Conservation (phyloP, 2,113 vertebrate species). For the Syngnathoides biaculeatus region DNA sequence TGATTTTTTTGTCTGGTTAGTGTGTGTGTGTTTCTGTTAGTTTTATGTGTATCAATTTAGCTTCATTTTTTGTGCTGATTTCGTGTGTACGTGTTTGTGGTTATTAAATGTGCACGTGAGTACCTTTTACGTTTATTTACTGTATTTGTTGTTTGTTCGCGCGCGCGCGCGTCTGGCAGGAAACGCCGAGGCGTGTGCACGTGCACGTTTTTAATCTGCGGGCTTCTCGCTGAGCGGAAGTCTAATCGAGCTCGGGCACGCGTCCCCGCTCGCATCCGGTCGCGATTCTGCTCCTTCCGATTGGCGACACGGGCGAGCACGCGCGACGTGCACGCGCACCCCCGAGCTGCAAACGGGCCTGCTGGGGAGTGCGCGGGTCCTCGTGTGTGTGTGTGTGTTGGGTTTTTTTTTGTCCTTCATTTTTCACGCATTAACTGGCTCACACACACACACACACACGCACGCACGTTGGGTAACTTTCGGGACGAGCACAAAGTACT, state of each 20-base stretch:
- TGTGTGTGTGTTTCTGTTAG: not conserved
- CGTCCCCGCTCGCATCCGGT: conserved; percentile 73
- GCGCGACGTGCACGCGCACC: not conserved
- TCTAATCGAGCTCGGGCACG: conserved; percentile 63
- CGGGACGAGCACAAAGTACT: no score
- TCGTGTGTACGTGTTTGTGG: not conserved
- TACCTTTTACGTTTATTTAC: not conserved
- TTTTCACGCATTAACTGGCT: no score
- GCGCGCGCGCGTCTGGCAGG: not conserved
- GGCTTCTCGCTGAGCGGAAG: conserved; percentile 9
- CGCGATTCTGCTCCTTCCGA: conserved; percentile 11
- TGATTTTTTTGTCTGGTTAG: no score
- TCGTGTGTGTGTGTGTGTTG: no score
- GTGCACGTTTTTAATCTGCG: conserved; percentile 12
- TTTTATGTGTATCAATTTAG: no score
- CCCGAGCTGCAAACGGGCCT: no score
- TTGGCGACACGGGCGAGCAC: not conserved
- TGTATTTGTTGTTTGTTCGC: not conserved
- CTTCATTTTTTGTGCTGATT: no score
- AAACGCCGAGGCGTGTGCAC: not conserved
- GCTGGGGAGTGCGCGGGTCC: no score
- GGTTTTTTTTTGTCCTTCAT: no score
- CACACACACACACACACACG: no score
- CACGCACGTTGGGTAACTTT: no score
- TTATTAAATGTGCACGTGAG: no score